Conservation (phyloP, 2,888 invertebrate genomes). For the Sturmia bella region DNA sequence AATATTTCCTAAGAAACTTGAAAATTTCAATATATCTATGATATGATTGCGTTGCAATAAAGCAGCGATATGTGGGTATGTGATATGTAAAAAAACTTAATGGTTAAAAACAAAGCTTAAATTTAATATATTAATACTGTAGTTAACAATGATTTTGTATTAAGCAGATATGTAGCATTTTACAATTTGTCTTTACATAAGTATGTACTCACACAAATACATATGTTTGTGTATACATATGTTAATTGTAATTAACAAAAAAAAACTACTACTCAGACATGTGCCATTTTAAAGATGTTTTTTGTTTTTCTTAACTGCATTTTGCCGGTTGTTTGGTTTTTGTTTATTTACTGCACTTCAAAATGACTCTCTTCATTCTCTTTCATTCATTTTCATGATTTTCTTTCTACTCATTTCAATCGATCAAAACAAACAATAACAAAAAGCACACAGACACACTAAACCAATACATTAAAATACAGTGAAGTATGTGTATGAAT, state of each 20-base stretch:
- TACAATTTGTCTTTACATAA: neutral
- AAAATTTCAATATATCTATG: no score
- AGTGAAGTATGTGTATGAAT: neutral
- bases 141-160: no score
- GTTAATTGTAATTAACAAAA: no score
- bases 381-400: constrained; percentile 7
- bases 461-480: neutral
- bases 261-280: neutral
- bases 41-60: no score
- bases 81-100: no score
- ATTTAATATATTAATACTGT: no score
- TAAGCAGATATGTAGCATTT: no score
- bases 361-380: neutral
- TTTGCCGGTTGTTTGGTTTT: constrained; percentile 54
- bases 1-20: no score
- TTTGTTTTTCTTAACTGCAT: constrained; percentile 24
- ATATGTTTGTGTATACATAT: neutral
- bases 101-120: no score
- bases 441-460: constrained; percentile 1
- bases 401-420: constrained; percentile 34
- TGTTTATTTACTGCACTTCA: constrained; percentile 34
- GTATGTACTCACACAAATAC: neutral
- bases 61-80: no score
- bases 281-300: neutral
- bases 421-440: constrained; percentile 45